These are phyloP conservation scores for Rhegmatorhina hoffmannsi DNA, from an alignment of 2,113 vertebrate species.

Conservation along the genomic window DNA sequence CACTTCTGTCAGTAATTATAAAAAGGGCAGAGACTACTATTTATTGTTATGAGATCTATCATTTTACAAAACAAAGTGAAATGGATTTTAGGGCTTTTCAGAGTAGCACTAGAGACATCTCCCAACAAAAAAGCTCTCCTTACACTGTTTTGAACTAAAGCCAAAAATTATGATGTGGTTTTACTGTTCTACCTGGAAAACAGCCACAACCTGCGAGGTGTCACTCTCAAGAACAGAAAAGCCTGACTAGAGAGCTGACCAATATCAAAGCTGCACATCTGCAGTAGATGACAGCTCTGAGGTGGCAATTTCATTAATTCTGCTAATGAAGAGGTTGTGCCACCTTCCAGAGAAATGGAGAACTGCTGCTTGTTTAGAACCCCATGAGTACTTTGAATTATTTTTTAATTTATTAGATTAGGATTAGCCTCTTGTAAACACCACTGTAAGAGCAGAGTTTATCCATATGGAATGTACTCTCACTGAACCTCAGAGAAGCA, in stretches of 20 bases:
- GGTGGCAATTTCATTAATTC: background rate
- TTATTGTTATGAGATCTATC: background rate
- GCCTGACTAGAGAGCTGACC: background rate
- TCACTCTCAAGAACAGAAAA: background rate
- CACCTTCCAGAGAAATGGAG: background rate
- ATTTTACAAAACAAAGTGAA: background rate
- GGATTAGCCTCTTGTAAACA: background rate
- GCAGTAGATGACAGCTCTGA: background rate
- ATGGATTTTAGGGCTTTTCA: background rate
- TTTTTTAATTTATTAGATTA: background rate
- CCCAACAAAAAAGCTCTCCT: background rate
- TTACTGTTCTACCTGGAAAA: constrained; percentile 5
- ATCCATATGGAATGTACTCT: background rate
- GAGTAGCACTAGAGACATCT: background rate
- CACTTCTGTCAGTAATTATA: background rate
- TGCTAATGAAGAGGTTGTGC: background rate
- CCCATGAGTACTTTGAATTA: fast-evolving
- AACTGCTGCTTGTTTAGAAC: background rate
- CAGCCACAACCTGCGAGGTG: background rate
- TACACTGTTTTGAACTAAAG: background rate
- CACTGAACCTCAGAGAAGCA: background rate
- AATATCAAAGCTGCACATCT: background rate
- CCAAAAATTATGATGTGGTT: background rate
- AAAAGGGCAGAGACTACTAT: background rate
- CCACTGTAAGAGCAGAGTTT: background rate